phyloP scores from a whole-genome alignment of 2,113 vertebrate genomes.

The Salminus brasiliensis region DNA sequence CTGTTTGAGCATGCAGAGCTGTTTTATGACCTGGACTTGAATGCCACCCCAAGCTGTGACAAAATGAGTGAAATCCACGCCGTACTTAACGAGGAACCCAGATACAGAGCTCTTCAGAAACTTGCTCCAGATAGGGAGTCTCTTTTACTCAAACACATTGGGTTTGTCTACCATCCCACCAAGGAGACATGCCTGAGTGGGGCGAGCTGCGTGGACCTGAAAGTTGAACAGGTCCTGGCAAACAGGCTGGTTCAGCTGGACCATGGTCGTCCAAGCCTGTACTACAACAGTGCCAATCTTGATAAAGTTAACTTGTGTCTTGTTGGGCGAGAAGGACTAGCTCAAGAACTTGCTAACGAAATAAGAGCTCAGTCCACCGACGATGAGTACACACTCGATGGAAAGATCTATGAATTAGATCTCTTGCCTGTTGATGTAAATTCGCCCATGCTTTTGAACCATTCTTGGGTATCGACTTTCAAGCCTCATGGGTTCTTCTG shows the following conservation, averaged over 20 bases:
- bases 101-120: conserved; percentile 97
- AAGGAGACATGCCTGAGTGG: conserved; percentile 98
- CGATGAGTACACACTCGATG: conserved; percentile 97
- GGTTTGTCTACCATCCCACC: conserved; percentile 98
- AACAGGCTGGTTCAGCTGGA: conserved; percentile 91
- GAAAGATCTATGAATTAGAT: conserved; percentile 97
- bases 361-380: conserved; percentile 96
- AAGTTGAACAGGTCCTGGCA: conserved; percentile 94
- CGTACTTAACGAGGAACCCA: conserved; percentile 95
- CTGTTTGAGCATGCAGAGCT: conserved; percentile 98
- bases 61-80: conserved; percentile 98
- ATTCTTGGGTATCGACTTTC: conserved; percentile 88
- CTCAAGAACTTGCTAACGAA: conserved; percentile 96
- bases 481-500: conserved; percentile 98
- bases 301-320: conserved; percentile 98
- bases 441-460: conserved; percentile 89
- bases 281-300: conserved; percentile 92
- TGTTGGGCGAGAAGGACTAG: conserved; percentile 93
- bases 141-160: conserved; percentile 98
- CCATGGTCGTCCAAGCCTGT: conserved; percentile 87
- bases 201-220: conserved; percentile 92
- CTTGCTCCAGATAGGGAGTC: conserved; percentile 97
- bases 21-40: conserved; percentile 98
- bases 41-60: conserved; percentile 95
- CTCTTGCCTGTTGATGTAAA: conserved; percentile 92